phyloP scores from a whole-genome alignment of 2,797 vertebrate genomes.

The Gymnothorax reevesii region DNA sequence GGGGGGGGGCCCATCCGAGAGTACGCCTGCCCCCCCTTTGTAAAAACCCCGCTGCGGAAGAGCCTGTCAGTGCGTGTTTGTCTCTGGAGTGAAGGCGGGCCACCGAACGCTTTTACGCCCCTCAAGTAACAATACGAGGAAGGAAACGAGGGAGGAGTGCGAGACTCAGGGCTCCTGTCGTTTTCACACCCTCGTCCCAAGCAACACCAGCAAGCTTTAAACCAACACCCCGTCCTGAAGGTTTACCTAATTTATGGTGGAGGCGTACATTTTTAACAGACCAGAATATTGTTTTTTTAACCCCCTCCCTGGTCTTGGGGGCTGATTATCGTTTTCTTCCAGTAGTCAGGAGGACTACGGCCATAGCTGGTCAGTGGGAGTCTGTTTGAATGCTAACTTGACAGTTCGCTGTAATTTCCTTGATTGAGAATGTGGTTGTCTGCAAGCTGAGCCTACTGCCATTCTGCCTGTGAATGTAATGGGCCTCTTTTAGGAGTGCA shows the following conservation, averaged over 20 bases:
- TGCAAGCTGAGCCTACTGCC: neutral
- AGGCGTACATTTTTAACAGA: neutral
- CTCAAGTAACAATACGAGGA: conserved; percentile 66
- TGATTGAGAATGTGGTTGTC: neutral
- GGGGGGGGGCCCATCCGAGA: conserved; percentile 48
- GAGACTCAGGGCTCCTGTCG: conserved; percentile 53
- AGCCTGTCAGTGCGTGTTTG: conserved; percentile 61
- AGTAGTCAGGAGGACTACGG: neutral
- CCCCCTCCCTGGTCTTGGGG: neutral
- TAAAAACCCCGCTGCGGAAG: conserved; percentile 58
- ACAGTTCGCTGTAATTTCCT: neutral
- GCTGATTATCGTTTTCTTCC: neutral
- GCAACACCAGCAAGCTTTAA: neutral
- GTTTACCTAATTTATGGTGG: neutral
- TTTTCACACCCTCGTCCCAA: conserved; percentile 57
- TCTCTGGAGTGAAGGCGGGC: conserved; percentile 62
- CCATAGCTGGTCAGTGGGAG: neutral
- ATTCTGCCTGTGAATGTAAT: neutral
- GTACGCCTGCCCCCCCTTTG: conserved; percentile 48
- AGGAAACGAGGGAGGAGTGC: conserved; percentile 62
- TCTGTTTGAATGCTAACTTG: neutral
- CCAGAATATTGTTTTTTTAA: neutral
- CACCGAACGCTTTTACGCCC: conserved; percentile 60
- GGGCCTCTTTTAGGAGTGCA: neutral
- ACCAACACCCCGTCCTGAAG: neutral